Percentiles rank a stretch among this genome's conserved stretches.
These are phyloP conservation scores for Pentamera pediparva DNA, from an alignment of 53 echinoderm and acorn worm species.

Conservation along the genomic window DNA sequence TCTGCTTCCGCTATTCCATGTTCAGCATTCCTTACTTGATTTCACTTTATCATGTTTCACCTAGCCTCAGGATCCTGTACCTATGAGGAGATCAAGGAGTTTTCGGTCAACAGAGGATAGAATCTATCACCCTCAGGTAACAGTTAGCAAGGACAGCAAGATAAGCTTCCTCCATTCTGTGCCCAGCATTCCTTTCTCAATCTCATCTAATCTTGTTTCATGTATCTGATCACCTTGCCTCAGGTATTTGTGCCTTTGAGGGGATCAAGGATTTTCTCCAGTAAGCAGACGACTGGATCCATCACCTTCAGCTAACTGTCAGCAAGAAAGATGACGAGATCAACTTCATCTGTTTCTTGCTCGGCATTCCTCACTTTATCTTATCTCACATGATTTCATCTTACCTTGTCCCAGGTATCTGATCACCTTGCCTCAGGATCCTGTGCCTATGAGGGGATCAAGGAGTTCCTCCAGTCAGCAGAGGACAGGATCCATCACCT, in stretches of 20 bases:
- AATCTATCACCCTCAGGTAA: not conserved
- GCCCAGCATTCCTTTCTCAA: too few relatives aligned
- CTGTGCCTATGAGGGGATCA: slow-evolving; percentile 93
- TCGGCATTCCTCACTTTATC: too few relatives aligned
- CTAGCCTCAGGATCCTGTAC: not conserved
- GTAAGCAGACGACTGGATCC: slow-evolving; percentile 80
- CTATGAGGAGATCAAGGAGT: too few relatives aligned
- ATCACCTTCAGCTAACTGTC: slow-evolving; percentile 80
- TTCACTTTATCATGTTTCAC: too few relatives aligned
- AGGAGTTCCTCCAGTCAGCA: slow-evolving; percentile 81
- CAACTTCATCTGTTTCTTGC: not conserved
- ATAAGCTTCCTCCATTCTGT: too few relatives aligned
- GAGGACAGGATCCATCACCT: slow-evolving; percentile 90
- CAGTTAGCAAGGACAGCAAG: too few relatives aligned
- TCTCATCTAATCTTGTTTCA: too few relatives aligned
- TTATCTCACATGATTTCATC: too few relatives aligned
- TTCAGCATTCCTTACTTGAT: too few relatives aligned
- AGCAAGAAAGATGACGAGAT: slow-evolving; percentile 97
- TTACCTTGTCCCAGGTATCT: slow-evolving; percentile 30
- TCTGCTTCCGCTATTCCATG: slow-evolving; percentile 93
- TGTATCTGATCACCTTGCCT: slow-evolving; percentile 43
- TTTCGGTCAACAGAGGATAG: too few relatives aligned
- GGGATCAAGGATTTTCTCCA: slow-evolving; percentile 90
- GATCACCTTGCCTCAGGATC: slow-evolving; percentile 43
- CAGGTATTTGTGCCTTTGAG: slow-evolving; percentile 77